Percentiles rank a stretch among this genome's conserved stretches.
phyloP scores from a whole-genome alignment of 2,113 vertebrate genomes.

The Lucifuga dentata region DNA sequence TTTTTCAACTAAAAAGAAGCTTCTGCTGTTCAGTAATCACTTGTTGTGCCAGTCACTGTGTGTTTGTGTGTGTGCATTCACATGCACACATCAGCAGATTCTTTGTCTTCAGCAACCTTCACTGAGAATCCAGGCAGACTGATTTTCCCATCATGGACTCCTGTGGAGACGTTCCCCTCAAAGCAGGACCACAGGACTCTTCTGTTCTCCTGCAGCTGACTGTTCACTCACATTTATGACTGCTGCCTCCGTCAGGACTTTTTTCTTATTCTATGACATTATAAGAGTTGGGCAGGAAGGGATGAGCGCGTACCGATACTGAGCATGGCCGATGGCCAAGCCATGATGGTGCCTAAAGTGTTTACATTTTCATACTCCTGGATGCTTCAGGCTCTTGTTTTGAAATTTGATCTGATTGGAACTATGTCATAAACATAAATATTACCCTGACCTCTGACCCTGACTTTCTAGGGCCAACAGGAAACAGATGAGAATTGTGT shows the following conservation, averaged over 20 bases:
- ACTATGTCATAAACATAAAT: constrained; percentile 79
- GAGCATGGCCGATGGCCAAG: constrained; percentile 42
- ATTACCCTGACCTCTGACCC: constrained; percentile 81
- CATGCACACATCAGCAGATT: constrained; percentile 25
- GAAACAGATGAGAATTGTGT: constrained; percentile 77
- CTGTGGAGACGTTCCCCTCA: constrained; percentile 61
- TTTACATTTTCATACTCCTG: constrained; percentile 58
- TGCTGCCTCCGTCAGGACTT: constrained; percentile 49
- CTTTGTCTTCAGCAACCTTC: constrained; percentile 24
- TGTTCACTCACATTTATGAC: constrained; percentile 54
- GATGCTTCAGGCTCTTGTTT: constrained; percentile 70
- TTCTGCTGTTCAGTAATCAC: constrained; percentile 2
- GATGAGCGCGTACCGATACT: constrained; percentile 41
- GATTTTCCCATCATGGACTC: constrained; percentile 73
- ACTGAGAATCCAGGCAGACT: constrained; percentile 56
- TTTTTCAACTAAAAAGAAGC: constrained; percentile 1
- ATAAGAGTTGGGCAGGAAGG: constrained; percentile 9
- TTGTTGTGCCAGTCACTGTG: constrained; percentile 6
- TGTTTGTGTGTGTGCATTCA: neutral
- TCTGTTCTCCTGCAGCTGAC: constrained; percentile 53
- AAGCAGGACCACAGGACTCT: constrained; percentile 32
- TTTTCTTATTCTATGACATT: neutral
- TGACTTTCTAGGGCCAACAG: constrained; percentile 78
- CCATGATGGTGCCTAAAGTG: constrained; percentile 61
- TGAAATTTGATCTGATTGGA: constrained; percentile 78